A percentile compares a stretch with the other conserved stretches of the same genome.
phyloP scores from a whole-genome alignment of 2,113 vertebrate species.

The Gobio gobio region DNA sequence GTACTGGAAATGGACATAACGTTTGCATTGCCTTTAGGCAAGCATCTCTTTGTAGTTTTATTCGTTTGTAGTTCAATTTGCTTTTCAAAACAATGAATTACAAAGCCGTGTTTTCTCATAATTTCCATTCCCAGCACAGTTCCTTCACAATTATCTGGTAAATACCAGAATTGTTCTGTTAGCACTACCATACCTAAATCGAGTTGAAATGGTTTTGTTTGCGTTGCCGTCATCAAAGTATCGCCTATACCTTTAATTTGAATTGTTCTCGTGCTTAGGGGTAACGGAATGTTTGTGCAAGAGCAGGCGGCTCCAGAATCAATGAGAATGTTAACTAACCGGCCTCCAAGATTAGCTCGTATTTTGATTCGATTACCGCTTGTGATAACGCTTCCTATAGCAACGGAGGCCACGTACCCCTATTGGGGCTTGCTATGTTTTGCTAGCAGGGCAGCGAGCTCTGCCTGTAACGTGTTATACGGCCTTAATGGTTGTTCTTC shows the following conservation, averaged over 20 bases:
- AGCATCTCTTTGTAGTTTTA: no score
- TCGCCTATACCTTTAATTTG: not conserved
- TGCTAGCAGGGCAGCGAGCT: accelerated
- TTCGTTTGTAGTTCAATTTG: not conserved
- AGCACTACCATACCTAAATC: not conserved
- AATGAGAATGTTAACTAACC: not conserved
- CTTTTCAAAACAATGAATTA: not conserved
- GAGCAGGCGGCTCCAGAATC: not conserved
- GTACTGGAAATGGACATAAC: not conserved
- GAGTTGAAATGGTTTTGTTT: not conserved
- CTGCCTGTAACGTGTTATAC: no score
- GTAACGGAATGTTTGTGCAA: not conserved
- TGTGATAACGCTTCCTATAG: no score
- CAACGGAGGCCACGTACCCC: not conserved
- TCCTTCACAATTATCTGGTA: not conserved
- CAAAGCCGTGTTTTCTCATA: not conserved
- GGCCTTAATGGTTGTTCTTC: no score
- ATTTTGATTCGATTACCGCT: not conserved
- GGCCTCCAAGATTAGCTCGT: not conserved
- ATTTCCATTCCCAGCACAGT: not conserved
- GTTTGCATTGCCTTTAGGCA: not conserved
- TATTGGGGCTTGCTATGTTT: not conserved
- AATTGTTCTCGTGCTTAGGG: not conserved
- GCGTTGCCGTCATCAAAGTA: not conserved
- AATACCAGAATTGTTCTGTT: not conserved